These are phyloP conservation scores for Cataglyphis altisquamis DNA, from an alignment of 2,888 invertebrate species.

Conservation along the genomic window DNA sequence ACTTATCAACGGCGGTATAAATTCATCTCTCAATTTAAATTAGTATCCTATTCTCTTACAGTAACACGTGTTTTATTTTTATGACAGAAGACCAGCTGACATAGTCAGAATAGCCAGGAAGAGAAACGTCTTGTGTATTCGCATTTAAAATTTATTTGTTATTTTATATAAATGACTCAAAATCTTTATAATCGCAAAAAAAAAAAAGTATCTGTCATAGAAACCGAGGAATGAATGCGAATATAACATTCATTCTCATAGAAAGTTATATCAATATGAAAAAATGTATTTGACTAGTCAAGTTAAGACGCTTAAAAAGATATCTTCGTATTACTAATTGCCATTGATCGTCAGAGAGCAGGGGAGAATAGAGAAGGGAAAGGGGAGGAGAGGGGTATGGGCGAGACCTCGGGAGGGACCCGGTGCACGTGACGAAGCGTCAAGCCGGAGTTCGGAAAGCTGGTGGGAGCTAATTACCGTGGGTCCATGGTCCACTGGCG, in stretches of 20 bases:
- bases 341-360: conserved; percentile 33
- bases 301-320: neutral
- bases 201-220: neutral
- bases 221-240: neutral
- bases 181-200: neutral
- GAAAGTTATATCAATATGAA: neutral
- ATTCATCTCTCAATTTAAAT: neutral
- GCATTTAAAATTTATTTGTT: neutral
- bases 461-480: conserved; percentile 81
- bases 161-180: conserved; percentile 5
- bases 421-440: conserved; percentile 76
- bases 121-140: neutral
- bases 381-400: neutral
- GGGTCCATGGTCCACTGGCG: conserved; percentile 80
- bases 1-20: neutral
- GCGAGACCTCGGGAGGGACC: conserved; percentile 18
- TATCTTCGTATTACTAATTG: conserved; percentile 45
- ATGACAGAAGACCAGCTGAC: neutral
- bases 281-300: neutral
- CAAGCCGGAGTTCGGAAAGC: conserved; percentile 63
- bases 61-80: neutral
- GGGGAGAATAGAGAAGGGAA: neutral
- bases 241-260: neutral
- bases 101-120: neutral
- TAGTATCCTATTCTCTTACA: neutral